Evolutionary conservation across 2,797 vertebrate species (phyloP).

Genomic region (Cirrhinus mrigala): DNA sequence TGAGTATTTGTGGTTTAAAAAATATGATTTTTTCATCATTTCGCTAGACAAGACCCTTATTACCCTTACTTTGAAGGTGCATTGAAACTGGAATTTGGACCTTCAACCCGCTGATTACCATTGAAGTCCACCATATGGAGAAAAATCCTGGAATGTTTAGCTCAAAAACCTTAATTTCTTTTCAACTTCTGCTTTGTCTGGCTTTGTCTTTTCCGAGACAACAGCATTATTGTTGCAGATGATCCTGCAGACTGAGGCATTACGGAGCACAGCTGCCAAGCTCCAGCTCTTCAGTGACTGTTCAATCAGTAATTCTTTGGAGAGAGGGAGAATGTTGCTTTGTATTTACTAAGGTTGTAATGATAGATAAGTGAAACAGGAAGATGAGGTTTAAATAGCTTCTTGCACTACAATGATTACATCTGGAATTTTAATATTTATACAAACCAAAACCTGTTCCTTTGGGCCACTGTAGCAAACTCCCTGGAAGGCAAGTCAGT

Average conservation of each 20-base stretch:
- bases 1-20: no score
- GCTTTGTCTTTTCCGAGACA: constrained; percentile 7
- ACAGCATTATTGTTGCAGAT: constrained; percentile 12
- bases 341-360: neutral
- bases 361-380: neutral
- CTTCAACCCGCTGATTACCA: no score
- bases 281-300: constrained; percentile 57
- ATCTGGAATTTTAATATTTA: constrained; percentile 2
- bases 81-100: no score
- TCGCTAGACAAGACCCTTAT: no score
- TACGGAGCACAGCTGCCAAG: constrained; percentile 53
- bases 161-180: no score
- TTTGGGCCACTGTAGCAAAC: neutral
- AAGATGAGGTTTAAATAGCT: neutral
- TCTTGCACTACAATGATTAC: neutral
- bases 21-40: no score
- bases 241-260: constrained; percentile 52
- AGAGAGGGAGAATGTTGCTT: constrained; percentile 41
- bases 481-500: neutral
- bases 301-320: constrained; percentile 41
- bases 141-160: no score
- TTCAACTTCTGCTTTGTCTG: no score
- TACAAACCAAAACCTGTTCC: constrained; percentile 5
- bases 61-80: no score
- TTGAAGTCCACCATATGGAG: no score